Conservation (phyloP, 2,113 vertebrate species). For the Protomyctophum bolini region DNA sequence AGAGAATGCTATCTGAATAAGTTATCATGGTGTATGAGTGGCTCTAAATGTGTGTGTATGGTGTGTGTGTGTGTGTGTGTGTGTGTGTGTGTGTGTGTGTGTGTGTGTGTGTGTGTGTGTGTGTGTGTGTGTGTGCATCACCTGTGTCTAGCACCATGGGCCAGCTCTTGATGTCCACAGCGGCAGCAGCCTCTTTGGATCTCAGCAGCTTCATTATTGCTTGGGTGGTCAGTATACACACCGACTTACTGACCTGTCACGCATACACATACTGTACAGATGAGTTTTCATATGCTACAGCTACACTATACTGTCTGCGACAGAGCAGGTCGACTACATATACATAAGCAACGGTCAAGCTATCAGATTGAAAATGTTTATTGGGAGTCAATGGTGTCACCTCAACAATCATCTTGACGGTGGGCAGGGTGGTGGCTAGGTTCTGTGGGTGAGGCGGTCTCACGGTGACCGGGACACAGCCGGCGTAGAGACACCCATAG, state of each 20-base stretch:
- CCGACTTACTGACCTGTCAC: conserved; percentile 92
- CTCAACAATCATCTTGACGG: conserved; percentile 98
- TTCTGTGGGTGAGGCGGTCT: conserved; percentile 94
- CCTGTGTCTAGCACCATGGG: conserved; percentile 94
- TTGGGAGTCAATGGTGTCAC: conserved; percentile 61
- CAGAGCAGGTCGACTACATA: too few relatives aligned
- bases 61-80: too few relatives aligned
- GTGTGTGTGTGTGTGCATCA: conserved; percentile 43
- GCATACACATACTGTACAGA: conserved; percentile 10
- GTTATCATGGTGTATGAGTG: background rate
- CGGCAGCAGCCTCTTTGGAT: conserved; percentile 92
- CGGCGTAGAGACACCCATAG: conserved; percentile 93
- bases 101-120: background rate
- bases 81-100: too few relatives aligned
- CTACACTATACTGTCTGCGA: too few relatives aligned
- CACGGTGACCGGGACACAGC: conserved; percentile 91
- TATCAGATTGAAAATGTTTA: too few relatives aligned
- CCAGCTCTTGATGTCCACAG: conserved; percentile 93
- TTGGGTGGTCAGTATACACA: conserved; percentile 94
- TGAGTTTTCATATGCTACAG: too few relatives aligned
- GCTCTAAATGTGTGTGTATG: background rate
- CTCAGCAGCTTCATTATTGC: conserved; percentile 92
- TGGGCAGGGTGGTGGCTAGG: conserved; percentile 91
- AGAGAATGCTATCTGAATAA: background rate
- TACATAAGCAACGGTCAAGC: too few relatives aligned